These are phyloP conservation scores for Cricetomys ansorgei DNA, from an alignment of 2,113 vertebrate genomes.

Conservation along the genomic window DNA sequence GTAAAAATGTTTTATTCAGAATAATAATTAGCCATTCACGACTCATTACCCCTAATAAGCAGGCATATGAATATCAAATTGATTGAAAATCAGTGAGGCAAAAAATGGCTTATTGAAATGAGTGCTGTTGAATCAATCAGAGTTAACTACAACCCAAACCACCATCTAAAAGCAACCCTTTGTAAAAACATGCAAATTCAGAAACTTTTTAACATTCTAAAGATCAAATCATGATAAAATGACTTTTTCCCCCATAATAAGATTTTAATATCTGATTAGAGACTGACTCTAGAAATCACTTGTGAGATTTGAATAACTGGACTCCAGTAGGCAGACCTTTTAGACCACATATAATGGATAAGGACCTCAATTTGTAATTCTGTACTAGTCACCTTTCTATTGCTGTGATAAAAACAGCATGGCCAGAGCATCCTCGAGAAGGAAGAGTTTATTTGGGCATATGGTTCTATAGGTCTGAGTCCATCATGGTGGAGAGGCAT, in stretches of 20 bases:
- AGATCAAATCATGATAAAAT: neutral
- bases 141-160: slow-evolving; percentile 6
- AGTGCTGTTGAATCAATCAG: slow-evolving; percentile 18
- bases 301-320: neutral
- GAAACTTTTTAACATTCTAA: neutral
- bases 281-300: neutral
- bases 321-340: accelerated
- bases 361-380: neutral
- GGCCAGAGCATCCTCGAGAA: neutral
- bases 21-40: slow-evolving; percentile 56
- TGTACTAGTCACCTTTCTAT: neutral
- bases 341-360: too few relatives aligned
- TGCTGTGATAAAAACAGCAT: neutral
- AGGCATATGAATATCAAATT: slow-evolving; percentile 35
- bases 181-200: neutral
- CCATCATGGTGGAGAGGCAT: neutral
- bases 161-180: neutral
- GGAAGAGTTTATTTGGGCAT: neutral
- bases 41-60: slow-evolving; percentile 40
- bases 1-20: neutral
- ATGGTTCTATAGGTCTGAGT: neutral
- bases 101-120: slow-evolving; percentile 18
- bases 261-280: neutral
- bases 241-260: neutral
- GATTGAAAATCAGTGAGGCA: slow-evolving; percentile 53